Conservation (phyloP, 2,113 vertebrate species). For the Oreotrochilus melanogaster region DNA sequence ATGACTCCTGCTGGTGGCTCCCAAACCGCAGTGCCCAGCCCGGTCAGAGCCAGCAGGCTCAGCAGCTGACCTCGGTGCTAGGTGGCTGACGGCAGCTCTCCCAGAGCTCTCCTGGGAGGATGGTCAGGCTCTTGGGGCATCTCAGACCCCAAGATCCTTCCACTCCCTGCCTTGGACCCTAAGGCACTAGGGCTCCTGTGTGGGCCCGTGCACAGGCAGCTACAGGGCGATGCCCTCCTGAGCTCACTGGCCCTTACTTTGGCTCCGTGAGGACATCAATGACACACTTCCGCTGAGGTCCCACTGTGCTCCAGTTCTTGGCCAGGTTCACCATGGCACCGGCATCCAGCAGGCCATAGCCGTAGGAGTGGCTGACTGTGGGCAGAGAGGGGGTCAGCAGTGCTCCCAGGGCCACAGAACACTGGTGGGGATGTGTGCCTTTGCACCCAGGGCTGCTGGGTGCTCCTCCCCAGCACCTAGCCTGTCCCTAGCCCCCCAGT, state of each 20-base stretch:
- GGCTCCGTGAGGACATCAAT: slow-evolving; percentile 88
- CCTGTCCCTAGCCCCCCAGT: neutral
- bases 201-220: accelerated
- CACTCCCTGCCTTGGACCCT: neutral
- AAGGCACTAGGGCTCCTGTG: accelerated
- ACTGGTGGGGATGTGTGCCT: neutral
- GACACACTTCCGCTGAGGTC: slow-evolving; percentile 90
- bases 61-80: accelerated
- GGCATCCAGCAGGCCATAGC: slow-evolving; percentile 93
- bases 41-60: neutral
- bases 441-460: neutral
- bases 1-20: neutral
- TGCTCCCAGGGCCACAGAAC: accelerated
- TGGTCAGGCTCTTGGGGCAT: neutral
- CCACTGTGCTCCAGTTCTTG: slow-evolving; percentile 91
- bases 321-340: slow-evolving; percentile 92
- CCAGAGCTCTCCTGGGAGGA: accelerated
- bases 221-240: accelerated
- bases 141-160: accelerated
- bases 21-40: neutral
- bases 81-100: neutral
- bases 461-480: neutral
- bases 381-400: neutral
- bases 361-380: slow-evolving; percentile 95
- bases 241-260: slow-evolving; percentile 77